These are phyloP conservation scores for Torymus aiolomorphi DNA, from an alignment of 2,888 invertebrate genomes.

Conservation along the genomic window DNA sequence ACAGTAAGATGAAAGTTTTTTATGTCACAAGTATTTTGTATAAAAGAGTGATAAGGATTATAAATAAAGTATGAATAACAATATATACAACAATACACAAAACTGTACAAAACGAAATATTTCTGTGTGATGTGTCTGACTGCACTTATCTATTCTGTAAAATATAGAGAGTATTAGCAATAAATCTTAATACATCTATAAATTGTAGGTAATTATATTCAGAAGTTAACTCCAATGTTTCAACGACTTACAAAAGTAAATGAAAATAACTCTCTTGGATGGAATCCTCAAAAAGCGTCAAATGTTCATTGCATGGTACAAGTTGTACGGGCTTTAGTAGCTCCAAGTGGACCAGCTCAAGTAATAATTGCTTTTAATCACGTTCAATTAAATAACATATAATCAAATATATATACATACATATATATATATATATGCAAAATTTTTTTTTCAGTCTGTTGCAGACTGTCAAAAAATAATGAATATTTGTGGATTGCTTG, in stretches of 20 bases:
- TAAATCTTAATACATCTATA: too few relatives aligned
- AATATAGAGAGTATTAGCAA: too few relatives aligned
- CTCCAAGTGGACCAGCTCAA: conserved; percentile 94
- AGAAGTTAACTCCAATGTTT: conserved; percentile 92
- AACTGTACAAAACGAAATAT: too few relatives aligned
- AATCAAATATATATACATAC: conserved; percentile 52
- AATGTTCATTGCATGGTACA: conserved; percentile 95
- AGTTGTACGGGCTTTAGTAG: conserved; percentile 92
- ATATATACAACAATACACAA: too few relatives aligned
- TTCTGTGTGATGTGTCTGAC: too few relatives aligned
- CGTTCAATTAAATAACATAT: not conserved
- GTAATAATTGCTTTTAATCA: conserved; percentile 75
- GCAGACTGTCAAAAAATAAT: conserved; percentile 91
- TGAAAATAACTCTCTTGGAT: conserved; percentile 82
- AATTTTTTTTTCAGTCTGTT: conserved; percentile 64
- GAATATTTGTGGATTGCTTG: conserved; percentile 88
- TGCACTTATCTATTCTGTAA: too few relatives aligned
- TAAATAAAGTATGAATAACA: too few relatives aligned
- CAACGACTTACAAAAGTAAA: conserved; percentile 81
- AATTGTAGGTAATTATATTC: conserved; percentile 88
- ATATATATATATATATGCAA: too few relatives aligned
- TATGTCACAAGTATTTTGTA: too few relatives aligned
- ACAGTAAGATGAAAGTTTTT: too few relatives aligned
- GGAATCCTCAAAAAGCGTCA: conserved; percentile 95
- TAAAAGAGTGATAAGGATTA: too few relatives aligned